Percentiles rank a stretch among this genome's conserved stretches.
Evolutionary conservation across 2,797 vertebrate species (phyloP).

Genomic region (Pangasius djambal): DNA sequence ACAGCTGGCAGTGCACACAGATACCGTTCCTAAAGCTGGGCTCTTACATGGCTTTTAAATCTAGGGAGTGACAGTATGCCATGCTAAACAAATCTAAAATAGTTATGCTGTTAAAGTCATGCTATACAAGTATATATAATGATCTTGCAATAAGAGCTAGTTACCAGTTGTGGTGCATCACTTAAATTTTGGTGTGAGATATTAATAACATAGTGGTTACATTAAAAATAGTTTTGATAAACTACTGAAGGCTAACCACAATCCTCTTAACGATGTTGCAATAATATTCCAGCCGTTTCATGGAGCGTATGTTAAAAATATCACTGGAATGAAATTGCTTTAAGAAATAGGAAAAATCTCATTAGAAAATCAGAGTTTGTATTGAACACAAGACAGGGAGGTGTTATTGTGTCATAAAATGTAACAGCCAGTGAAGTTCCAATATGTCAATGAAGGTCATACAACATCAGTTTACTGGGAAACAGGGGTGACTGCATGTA

Average conservation of each 20-base stretch:
- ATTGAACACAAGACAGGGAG: not conserved
- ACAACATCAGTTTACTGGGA: not conserved
- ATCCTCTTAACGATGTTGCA: not conserved
- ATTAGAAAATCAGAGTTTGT: not conserved
- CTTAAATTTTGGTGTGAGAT: not conserved
- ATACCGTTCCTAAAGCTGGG: not conserved
- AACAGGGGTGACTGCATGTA: not conserved
- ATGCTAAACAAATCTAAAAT: not conserved
- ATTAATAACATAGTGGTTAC: not conserved
- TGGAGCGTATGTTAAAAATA: not conserved
- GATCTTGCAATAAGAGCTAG: not conserved
- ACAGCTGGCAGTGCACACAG: constrained; percentile 25
- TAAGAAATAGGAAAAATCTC: not conserved
- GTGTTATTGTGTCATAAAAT: not conserved
- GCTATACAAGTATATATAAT: not conserved
- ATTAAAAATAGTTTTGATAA: not conserved
- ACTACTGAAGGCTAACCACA: not conserved
- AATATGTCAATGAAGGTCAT: not conserved
- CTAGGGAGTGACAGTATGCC: not conserved
- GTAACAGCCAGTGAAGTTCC: not conserved
- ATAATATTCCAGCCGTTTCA: not conserved
- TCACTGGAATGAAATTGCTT: not conserved
- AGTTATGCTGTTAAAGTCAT: not conserved
- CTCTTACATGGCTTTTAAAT: not conserved
- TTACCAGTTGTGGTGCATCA: not conserved